phyloP scores from a whole-genome alignment of 2,888 invertebrate genomes.

The Drosophila barbarae region DNA sequence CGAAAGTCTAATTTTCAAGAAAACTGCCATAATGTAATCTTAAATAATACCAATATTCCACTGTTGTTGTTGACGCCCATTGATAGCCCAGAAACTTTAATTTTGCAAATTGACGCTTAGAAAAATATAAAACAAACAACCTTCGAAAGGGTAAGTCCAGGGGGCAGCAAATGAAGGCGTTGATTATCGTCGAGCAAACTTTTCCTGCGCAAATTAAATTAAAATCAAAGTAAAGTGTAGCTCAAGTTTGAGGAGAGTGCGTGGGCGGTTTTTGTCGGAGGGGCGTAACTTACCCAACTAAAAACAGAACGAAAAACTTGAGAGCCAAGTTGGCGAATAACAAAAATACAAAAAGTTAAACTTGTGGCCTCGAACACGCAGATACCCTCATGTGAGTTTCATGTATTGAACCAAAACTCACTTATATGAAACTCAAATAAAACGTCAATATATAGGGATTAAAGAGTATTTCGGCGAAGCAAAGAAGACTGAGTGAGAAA shows the following conservation, averaged over 20 bases:
- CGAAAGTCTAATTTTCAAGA: constrained; percentile 2
- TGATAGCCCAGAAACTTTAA: constrained; percentile 29
- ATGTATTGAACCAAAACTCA: background rate
- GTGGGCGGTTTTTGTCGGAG: constrained; percentile 12
- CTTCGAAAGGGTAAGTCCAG: constrained; percentile 10
- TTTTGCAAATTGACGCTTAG: constrained; percentile 46
- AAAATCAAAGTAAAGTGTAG: constrained; percentile 42
- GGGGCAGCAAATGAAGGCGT: constrained; percentile 15
- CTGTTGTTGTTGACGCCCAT: background rate
- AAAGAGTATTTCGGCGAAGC: background rate
- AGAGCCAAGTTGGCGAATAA: constrained; percentile 12
- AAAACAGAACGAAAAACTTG: constrained; percentile 29
- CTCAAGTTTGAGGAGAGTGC: constrained; percentile 13
- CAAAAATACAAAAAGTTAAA: constrained; percentile 4
- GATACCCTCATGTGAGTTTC: background rate
- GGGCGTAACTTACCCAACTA: constrained; percentile 38
- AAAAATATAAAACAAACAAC: constrained; percentile 10
- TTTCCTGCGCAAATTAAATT: constrained; percentile 49
- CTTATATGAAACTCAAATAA: background rate
- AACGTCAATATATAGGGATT: background rate
- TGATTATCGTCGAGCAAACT: constrained; percentile 35
- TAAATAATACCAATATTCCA: constrained; percentile 6
- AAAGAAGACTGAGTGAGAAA: constrained; percentile 16
- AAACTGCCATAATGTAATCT: background rate
- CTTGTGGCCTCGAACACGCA: background rate